Percentiles rank a stretch among this genome's conserved stretches.
These are phyloP conservation scores for Holacanthus passer DNA, from an alignment of 2,113 vertebrate genomes.

Conservation along the genomic window DNA sequence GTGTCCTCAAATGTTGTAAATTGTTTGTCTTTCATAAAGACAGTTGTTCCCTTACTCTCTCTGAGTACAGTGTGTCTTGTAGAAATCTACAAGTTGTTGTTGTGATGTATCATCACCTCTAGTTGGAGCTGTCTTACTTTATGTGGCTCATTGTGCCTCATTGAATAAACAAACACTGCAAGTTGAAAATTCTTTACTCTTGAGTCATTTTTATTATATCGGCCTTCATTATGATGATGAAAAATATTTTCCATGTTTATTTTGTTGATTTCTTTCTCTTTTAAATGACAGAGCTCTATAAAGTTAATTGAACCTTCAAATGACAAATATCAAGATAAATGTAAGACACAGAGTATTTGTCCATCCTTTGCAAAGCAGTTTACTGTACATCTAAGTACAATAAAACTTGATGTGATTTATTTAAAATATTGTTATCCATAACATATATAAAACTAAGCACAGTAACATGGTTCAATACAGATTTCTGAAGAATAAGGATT, in stretches of 20 bases:
- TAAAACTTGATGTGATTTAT: too few relatives aligned
- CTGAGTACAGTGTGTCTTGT: slow-evolving; percentile 44
- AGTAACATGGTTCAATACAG: too few relatives aligned
- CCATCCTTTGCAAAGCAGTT: too few relatives aligned
- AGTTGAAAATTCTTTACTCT: not conserved
- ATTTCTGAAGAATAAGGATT: too few relatives aligned
- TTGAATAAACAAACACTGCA: not conserved
- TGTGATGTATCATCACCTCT: slow-evolving; percentile 57
- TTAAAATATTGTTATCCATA: too few relatives aligned
- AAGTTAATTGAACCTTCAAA: too few relatives aligned
- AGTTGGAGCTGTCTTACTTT: not conserved
- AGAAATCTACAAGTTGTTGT: slow-evolving; percentile 43
- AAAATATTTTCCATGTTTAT: not conserved
- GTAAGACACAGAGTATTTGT: too few relatives aligned
- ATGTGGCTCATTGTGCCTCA: not conserved
- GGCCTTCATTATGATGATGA: not conserved
- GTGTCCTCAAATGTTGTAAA: not conserved
- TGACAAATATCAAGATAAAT: too few relatives aligned
- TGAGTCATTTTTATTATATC: not conserved
- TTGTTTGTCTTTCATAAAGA: slow-evolving; percentile 55
- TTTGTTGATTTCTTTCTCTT: too few relatives aligned
- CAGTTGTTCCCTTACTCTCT: slow-evolving; percentile 34
- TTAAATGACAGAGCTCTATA: too few relatives aligned
- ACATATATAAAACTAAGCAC: too few relatives aligned
- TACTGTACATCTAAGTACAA: too few relatives aligned